Evolutionary conservation across 1,140 invertebrate genomes (phyloP).

Genomic region (Solenopsis fugax): DNA sequence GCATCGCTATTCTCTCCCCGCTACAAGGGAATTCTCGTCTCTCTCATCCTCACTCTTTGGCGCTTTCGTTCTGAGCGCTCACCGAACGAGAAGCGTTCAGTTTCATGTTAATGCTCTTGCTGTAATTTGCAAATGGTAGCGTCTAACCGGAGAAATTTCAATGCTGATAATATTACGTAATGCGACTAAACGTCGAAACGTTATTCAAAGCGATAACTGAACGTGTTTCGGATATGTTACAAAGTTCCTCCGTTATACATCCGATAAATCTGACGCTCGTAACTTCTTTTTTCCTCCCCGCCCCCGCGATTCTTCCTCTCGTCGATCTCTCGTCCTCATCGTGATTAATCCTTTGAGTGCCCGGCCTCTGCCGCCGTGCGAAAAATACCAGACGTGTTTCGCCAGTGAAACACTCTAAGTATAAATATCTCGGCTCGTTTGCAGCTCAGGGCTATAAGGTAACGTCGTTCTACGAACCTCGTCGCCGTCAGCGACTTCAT

Average conservation of each 20-base stretch:
- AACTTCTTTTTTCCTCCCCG: neutral
- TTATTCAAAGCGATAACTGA: neutral
- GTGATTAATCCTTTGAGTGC: slow-evolving; percentile 52
- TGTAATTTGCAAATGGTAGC: neutral
- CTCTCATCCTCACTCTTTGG: neutral
- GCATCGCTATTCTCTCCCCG: slow-evolving; percentile 7
- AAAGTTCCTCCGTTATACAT: neutral
- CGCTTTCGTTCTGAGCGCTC: neutral
- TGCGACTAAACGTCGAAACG: neutral
- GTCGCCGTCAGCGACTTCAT: slow-evolving; percentile 1
- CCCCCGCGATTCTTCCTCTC: neutral
- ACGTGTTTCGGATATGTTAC: neutral
- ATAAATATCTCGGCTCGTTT: slow-evolving; percentile 50
- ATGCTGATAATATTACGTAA: neutral
- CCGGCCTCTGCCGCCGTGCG: slow-evolving; percentile 1
- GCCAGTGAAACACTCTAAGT: slow-evolving; percentile 19
- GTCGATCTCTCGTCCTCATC: slow-evolving; percentile 10
- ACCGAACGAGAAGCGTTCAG: neutral
- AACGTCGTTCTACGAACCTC: neutral
- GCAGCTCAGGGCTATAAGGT: slow-evolving; percentile 30
- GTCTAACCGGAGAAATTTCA: neutral
- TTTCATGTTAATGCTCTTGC: neutral
- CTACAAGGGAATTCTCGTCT: neutral
- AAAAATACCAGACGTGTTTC: slow-evolving; percentile 50
- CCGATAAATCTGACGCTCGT: slow-evolving; percentile 17